Evolutionary conservation across 2,113 vertebrate genomes (phyloP).

Genomic region (Tragulus kanchil): DNA sequence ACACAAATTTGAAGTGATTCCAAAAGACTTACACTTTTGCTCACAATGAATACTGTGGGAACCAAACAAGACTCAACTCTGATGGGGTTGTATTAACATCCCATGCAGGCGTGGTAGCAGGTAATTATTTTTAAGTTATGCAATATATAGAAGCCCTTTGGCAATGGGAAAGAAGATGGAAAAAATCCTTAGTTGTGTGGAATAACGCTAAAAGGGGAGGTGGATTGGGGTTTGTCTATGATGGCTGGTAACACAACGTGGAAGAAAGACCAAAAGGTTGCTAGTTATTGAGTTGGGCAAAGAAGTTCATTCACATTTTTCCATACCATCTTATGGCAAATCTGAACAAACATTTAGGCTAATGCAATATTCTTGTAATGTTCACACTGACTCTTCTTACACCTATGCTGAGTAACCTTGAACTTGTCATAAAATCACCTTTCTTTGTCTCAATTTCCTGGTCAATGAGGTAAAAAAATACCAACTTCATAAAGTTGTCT

Average conservation of each 20-base stretch:
- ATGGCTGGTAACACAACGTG: not conserved
- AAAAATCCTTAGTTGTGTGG: not conserved
- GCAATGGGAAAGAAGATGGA: not conserved
- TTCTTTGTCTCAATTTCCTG: slow-evolving; percentile 20
- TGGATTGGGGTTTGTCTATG: not conserved
- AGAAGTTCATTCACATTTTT: not conserved
- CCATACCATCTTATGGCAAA: not conserved
- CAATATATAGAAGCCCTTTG: not conserved
- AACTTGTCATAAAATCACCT: not conserved
- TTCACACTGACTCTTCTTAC: not conserved
- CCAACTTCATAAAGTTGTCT: not conserved
- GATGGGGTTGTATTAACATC: not conserved
- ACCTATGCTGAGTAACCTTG: not conserved
- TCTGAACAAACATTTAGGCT: not conserved
- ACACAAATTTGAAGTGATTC: not conserved
- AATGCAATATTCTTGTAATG: not conserved
- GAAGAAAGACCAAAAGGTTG: slow-evolving; percentile 21
- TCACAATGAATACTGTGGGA: not conserved
- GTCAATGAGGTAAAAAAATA: slow-evolving; percentile 20
- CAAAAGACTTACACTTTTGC: not conserved
- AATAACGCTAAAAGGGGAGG: not conserved
- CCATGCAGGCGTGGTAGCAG: not conserved
- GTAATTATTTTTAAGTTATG: slow-evolving; percentile 13
- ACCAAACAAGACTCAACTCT: not conserved
- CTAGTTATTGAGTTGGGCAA: not conserved